Evolutionary conservation across 2,113 vertebrate species (phyloP).

Genomic region (Petrocephalus zakoni): DNA sequence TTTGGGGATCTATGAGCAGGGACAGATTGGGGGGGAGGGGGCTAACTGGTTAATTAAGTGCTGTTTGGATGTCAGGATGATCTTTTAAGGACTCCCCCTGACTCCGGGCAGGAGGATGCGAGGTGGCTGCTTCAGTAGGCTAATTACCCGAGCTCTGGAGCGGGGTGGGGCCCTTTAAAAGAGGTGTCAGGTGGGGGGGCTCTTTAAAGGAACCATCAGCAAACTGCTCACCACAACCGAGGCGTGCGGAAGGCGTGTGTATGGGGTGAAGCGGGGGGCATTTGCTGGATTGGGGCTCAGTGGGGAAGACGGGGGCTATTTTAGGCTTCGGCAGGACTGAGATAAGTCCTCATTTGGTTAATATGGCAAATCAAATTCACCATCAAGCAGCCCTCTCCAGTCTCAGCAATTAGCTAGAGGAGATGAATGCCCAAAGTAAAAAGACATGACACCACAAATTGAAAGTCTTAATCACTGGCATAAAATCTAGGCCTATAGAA

Average conservation of each 20-base stretch:
- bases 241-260: not conserved
- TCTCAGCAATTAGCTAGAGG: not conserved
- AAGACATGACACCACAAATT: not conserved
- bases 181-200: not conserved
- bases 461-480: not conserved
- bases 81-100: conserved; percentile 75
- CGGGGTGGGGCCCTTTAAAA: not conserved
- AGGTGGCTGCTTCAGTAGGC: conserved; percentile 66
- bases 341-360: not conserved
- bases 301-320: not conserved
- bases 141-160: conserved; percentile 66
- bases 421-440: not conserved
- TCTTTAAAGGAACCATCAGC: conserved; percentile 38
- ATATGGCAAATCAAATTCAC: not conserved
- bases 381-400: not conserved
- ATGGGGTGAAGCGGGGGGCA: not conserved
- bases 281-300: not conserved
- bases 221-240: conserved; percentile 49
- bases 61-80: conserved; percentile 73
- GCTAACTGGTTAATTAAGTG: conserved; percentile 85
- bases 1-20: not conserved
- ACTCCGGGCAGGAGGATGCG: conserved; percentile 73
- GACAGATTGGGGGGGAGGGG: conserved; percentile 33
- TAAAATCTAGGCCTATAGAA: not conserved
- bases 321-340: not conserved